Evolutionary conservation across 2,888 invertebrate species (phyloP).

Genomic region (Gymnocheta viridis): DNA sequence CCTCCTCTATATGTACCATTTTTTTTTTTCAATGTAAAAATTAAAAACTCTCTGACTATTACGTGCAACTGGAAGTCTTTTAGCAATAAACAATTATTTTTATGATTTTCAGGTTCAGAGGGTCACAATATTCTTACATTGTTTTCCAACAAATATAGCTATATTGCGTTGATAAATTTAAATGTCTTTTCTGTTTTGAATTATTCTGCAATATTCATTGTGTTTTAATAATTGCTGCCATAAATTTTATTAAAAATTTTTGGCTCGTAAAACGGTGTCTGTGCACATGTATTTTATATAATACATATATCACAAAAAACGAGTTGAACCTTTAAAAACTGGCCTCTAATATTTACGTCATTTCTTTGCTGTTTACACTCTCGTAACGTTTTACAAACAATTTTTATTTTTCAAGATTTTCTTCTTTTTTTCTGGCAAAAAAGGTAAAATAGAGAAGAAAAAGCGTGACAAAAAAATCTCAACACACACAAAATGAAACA

Average conservation of each 20-base stretch:
- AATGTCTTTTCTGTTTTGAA: slow-evolving; percentile 10
- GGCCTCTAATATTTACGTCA: slow-evolving; percentile 48
- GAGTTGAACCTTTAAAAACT: slow-evolving; percentile 21
- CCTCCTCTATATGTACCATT: too few relatives aligned
- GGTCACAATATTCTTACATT: too few relatives aligned
- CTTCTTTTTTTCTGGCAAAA: neutral
- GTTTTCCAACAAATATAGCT: too few relatives aligned
- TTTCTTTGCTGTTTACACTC: neutral
- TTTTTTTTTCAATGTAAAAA: too few relatives aligned
- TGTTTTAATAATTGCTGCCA: slow-evolving; percentile 62
- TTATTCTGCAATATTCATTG: neutral
- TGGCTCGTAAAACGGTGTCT: slow-evolving; percentile 16
- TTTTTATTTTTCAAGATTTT: neutral
- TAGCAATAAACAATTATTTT: too few relatives aligned
- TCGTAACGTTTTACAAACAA: neutral
- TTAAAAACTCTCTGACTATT: too few relatives aligned
- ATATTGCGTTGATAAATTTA: slow-evolving; percentile 27
- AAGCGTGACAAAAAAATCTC: neutral
- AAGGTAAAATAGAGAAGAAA: neutral
- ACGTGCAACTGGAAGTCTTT: too few relatives aligned
- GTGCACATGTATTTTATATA: neutral
- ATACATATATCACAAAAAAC: too few relatives aligned
- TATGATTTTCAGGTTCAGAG: too few relatives aligned
- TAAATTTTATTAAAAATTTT: slow-evolving; percentile 59
- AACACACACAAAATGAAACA: slow-evolving; percentile 44